Evolutionary conservation across 2,113 vertebrate species (phyloP), one percentile per base, ranked within the genome.

Genomic region (Psittacula cyanocephala): DNA sequence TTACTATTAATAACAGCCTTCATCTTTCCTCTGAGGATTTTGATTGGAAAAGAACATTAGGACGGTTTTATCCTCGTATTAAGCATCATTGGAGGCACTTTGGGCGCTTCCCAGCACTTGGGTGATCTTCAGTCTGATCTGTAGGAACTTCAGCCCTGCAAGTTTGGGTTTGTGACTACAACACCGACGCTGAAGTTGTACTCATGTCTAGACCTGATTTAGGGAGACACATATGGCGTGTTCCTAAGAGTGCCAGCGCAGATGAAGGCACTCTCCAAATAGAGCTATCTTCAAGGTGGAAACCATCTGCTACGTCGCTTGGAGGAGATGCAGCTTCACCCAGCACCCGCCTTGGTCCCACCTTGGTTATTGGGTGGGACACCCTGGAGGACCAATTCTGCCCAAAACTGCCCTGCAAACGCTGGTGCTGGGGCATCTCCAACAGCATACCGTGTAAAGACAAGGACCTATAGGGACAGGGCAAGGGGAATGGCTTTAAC

Each of bases 371-470:
- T 52, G 11, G 50, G 31, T 0, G 1, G 44, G 17, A 20, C 9
- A 18, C 35, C 50, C 12, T 28, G 33, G 63, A 44, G 80, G 86
- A 29, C 6, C 1, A 4, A 7, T 33, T 44, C 25, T 43, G 43
- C 10, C 12, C n/a, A 17, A 43, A 67, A 63, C 5, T n/a, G 9
- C 25, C 39, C 52, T 6, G 1, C 13, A 33, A 39, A 29, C 2
- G 4, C 29, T 0, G 0, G 29, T 5, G 5, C 44, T 0, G 5
- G 9, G 44, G 20, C 17, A 23, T 70, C 23, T 59, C 75, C 10
- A 2, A n/a, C 39, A 19, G 39, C 15, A 35, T 20, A 13, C 39
- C 23, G 29, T 1, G 1, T 41, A 27, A 28, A 46, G 43, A 72
- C 6, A 9, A 47, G 33, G 57, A 8, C 53, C 33, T n/a, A 20